These are phyloP conservation scores for Melanocharis versteri DNA, from an alignment of 2,113 vertebrate species.

Conservation along the genomic window DNA sequence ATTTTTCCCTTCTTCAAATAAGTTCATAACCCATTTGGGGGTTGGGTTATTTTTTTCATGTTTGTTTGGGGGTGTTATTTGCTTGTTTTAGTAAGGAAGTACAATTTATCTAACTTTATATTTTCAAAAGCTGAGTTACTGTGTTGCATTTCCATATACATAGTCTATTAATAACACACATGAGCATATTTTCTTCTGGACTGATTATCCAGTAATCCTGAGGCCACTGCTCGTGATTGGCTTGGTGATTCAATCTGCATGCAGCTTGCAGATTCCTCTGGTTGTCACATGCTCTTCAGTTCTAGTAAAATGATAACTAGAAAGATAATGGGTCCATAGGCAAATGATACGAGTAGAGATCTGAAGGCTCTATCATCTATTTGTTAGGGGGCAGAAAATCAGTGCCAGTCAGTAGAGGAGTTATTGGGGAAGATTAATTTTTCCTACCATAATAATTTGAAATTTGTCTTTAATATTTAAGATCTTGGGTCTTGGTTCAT, in stretches of 20 bases:
- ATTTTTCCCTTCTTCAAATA: not conserved
- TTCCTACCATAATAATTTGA: not conserved
- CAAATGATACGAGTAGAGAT: not conserved
- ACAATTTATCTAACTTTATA: not conserved
- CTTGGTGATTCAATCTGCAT: not conserved
- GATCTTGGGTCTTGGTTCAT: not conserved
- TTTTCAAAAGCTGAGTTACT: not conserved
- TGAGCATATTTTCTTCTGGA: not conserved
- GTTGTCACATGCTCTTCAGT: not conserved
- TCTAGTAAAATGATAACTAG: not conserved
- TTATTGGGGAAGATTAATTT: not conserved
- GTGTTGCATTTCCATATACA: accelerated
- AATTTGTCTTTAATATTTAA: not conserved
- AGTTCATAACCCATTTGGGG: not conserved
- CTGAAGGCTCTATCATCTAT: not conserved
- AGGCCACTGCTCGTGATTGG: accelerated
- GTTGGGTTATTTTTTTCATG: not conserved
- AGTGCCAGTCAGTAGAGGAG: not conserved
- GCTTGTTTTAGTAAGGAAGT: not conserved
- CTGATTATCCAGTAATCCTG: not conserved
- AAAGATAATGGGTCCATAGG: not conserved
- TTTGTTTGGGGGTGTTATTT: not conserved
- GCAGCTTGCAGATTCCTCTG: not conserved
- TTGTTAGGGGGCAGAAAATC: not conserved
- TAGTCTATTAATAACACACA: not conserved